Conservation (phyloP, 2,113 vertebrate species). For the Grantiella picta region DNA sequence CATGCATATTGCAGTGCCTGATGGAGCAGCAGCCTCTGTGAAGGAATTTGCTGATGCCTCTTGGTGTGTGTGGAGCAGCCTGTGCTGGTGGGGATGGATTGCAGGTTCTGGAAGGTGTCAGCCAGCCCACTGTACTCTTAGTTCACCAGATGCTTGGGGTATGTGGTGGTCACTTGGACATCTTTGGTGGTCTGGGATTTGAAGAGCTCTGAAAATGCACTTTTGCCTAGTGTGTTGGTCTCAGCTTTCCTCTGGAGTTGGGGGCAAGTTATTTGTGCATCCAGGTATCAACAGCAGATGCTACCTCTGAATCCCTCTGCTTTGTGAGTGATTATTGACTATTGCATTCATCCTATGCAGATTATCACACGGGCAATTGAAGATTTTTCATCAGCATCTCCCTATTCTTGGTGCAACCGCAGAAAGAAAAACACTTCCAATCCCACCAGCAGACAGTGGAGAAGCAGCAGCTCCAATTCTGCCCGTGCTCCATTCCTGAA, state of each 20-base stretch:
- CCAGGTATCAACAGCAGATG: not conserved
- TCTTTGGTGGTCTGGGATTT: not conserved
- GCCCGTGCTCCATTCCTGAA: not conserved
- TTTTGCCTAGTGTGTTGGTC: not conserved
- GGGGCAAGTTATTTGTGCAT: not conserved
- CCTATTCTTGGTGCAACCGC: not conserved
- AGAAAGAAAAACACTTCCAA: not conserved
- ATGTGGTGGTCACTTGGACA: rapidly evolving
- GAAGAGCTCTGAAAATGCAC: not conserved
- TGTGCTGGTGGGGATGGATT: not conserved
- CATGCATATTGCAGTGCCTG: constrained; percentile 28
- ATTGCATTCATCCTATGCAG: rapidly evolving
- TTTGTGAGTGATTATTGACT: not conserved
- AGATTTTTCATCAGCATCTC: not conserved
- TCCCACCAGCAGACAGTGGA: not conserved
- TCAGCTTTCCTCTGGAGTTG: not conserved
- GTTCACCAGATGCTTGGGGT: not conserved
- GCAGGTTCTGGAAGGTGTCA: not conserved
- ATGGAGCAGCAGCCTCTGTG: not conserved
- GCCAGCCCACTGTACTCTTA: not conserved
- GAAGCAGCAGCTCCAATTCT: not conserved
- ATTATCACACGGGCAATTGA: not conserved
- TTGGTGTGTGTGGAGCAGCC: not conserved
- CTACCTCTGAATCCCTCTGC: not conserved
- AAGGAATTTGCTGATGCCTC: not conserved